phyloP scores from a whole-genome alignment of 2,797 vertebrate genomes.

The Hipposideros larvatus region DNA sequence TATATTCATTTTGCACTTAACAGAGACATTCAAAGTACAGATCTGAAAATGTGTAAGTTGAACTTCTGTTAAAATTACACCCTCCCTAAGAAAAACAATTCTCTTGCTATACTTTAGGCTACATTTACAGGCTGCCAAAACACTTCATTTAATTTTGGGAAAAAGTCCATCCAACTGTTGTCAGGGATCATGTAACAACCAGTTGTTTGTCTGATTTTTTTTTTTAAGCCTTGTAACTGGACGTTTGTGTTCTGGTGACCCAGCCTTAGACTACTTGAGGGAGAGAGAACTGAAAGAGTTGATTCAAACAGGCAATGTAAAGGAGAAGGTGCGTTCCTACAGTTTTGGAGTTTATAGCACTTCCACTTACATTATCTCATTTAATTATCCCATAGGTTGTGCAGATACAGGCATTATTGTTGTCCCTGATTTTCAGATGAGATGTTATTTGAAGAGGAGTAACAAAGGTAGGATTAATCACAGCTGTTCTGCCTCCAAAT shows the following conservation, averaged over 20 bases:
- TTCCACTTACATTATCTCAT: background rate
- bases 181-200: conserved; percentile 72
- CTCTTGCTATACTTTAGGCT: conserved; percentile 24
- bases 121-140: conserved; percentile 44
- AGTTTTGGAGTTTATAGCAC: background rate
- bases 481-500: background rate
- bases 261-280: background rate
- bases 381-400: background rate
- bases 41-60: conserved; percentile 65
- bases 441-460: background rate
- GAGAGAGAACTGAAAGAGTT: conserved; percentile 13
- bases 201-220: conserved; percentile 54
- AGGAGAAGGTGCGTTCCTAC: background rate
- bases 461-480: background rate
- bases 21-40: conserved; percentile 66
- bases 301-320: conserved; percentile 30
- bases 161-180: conserved; percentile 64
- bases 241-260: conserved; percentile 28
- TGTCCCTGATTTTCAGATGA: background rate
- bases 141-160: conserved; percentile 65
- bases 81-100: conserved; percentile 64
- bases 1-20: conserved; percentile 75
- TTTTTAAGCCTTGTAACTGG: conserved; percentile 32
- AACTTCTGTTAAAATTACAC: conserved; percentile 72
- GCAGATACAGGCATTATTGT: background rate